Base-by-base conservation (phyloP, 2,797 vertebrate species). In the Diplodus puntazzo region DNA sequence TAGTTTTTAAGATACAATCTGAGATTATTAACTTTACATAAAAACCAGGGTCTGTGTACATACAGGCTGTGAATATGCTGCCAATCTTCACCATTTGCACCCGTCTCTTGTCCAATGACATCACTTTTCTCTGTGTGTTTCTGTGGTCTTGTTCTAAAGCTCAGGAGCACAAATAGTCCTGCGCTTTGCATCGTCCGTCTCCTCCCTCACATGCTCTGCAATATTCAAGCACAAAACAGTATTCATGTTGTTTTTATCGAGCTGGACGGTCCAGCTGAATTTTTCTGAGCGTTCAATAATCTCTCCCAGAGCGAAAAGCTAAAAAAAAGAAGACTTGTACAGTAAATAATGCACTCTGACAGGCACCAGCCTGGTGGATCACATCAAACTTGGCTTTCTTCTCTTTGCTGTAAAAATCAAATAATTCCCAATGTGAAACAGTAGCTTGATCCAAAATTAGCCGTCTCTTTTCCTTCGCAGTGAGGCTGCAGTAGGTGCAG, bases 381-480 rank as follows among this genome's bases (percentile, higher is more conserved):
- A 68, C 54, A 67, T 75, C 73, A 69, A 66, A 66, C 64, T 20
- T 11, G n/a, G 11, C 65, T 66, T 8, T 23, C 7, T 42, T 59
- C 55, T 59, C 59, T 75, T 65, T 74, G 67, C 67, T 79, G 21
- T 70, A 62, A 77, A 83, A 70, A 76, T 73, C 64, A 63, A 77
- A 79, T 57, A 54, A 77, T 59, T 84, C 67, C 63, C 61, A 59
- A 34, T 0, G 39, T 49, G 60, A 83, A 78, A 55, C 45, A 58
- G 52, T 74, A 80, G 66, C 76, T 72, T 1, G 20, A 80, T 82
- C 79, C 79, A 80, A 87, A 87, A 81, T 92, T 87, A 89, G 87
- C 72, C 49, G 55, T 77, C 69, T 84, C 30, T 50, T 84, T 69
- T 79, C 77, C 55, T 76, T 67, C 72, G 69, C 4, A 48, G 68